phyloP scores from a whole-genome alignment of 1,140 invertebrate species.

The Hylaeus volcanicus region DNA sequence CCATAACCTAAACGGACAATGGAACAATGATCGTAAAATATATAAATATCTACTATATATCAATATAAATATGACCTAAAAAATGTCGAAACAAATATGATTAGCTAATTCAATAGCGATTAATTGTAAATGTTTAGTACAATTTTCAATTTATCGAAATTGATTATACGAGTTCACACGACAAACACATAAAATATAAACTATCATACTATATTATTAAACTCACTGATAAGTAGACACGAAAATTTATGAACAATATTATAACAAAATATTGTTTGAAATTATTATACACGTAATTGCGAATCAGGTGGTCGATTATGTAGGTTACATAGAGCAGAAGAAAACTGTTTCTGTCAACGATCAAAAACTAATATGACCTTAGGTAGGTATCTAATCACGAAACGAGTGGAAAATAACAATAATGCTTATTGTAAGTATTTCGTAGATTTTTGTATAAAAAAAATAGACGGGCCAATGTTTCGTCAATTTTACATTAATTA shows the following conservation, averaged over 20 bases:
- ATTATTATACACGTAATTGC: constrained; percentile 7
- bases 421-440: neutral
- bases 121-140: neutral
- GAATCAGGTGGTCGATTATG: neutral
- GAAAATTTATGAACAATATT: neutral
- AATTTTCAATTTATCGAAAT: neutral
- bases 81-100: neutral
- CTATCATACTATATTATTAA: neutral
- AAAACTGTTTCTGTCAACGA: constrained; percentile 3
- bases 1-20: constrained; percentile 10
- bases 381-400: neutral
- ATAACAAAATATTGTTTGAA: constrained; percentile 20
- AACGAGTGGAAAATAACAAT: neutral
- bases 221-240: neutral
- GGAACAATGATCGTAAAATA: neutral
- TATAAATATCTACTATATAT: neutral
- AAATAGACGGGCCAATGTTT: neutral
- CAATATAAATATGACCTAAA: neutral
- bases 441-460: neutral
- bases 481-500: neutral
- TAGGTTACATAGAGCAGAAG: constrained; percentile 15
- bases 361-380: constrained; percentile 3
- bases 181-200: neutral
- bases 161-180: neutral
- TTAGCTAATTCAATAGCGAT: neutral